Conservation (phyloP, 1,140 invertebrate species). For the Matsumurasca onukii region DNA sequence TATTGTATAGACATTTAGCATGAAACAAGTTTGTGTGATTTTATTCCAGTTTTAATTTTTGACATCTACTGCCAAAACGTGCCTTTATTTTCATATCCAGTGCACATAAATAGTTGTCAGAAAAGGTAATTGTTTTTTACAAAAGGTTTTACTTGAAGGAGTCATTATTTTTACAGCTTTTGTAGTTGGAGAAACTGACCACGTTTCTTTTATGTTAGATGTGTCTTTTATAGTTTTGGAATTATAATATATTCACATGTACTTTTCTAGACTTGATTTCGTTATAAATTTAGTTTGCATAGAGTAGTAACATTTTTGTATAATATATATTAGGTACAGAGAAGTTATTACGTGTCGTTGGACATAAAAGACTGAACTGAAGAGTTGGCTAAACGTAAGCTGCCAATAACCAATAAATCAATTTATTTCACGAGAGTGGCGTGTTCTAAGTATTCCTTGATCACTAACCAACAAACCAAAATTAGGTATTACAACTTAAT, state of each 20-base stretch:
- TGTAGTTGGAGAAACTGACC: no score
- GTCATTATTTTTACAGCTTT: no score
- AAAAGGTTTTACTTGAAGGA: no score
- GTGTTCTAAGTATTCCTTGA: no score
- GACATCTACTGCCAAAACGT: constrained; percentile 23
- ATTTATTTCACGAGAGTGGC: neutral
- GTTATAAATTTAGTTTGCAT: neutral
- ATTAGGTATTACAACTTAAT: no score
- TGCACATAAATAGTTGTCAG: constrained; percentile 4
- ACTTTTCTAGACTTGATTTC: no score
- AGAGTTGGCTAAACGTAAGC: neutral
- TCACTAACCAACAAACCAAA: no score
- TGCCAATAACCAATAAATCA: neutral
- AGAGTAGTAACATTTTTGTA: neutral
- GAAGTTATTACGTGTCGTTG: neutral
- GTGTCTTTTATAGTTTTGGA: no score
- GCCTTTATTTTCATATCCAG: constrained; percentile 23
- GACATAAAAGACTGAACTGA: neutral
- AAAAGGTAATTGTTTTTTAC: neutral
- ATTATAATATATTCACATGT: no score
- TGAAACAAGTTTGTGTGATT: constrained; percentile 9
- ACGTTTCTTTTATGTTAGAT: no score
- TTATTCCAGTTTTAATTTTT: constrained; percentile 21
- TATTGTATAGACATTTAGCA: no score
- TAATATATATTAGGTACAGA: neutral